These are phyloP conservation scores for Diphyllodes magnificus DNA, from an alignment of 2,113 vertebrate species.

Conservation along the genomic window DNA sequence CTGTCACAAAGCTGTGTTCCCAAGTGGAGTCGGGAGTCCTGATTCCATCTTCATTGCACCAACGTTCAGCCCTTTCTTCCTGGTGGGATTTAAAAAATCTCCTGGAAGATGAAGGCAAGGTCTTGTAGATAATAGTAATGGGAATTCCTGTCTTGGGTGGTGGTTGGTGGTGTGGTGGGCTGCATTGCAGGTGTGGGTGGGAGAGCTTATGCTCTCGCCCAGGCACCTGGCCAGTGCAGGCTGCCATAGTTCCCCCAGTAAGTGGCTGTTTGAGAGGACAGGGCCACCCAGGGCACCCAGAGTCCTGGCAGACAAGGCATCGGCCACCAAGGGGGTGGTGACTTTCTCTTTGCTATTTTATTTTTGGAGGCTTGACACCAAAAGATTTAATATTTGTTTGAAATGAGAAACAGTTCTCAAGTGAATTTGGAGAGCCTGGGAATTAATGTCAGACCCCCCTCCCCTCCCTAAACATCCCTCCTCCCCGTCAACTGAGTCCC, in stretches of 20 bases:
- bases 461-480: neutral
- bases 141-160: neutral
- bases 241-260: neutral
- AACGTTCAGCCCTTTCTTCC: neutral
- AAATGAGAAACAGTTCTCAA: slow-evolving; percentile 71
- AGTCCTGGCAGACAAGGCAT: neutral
- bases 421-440: slow-evolving; percentile 70
- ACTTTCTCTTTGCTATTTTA: slow-evolving; percentile 13
- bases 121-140: neutral
- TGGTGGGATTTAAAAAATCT: neutral
- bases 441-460: slow-evolving; percentile 62
- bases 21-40: neutral
- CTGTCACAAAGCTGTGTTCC: neutral
- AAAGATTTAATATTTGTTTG: slow-evolving; percentile 73
- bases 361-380: slow-evolving; percentile 59
- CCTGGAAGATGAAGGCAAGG: neutral
- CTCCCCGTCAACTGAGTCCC: slow-evolving; percentile 50
- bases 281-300: neutral
- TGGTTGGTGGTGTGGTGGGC: neutral
- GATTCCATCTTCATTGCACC: neutral
- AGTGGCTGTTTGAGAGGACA: neutral
- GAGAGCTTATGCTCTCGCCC: neutral
- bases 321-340: neutral
- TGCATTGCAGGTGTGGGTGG: neutral
- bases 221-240: neutral